Conservation (phyloP, 2,797 vertebrate genomes). For the Pyrocephalus nanus region DNA sequence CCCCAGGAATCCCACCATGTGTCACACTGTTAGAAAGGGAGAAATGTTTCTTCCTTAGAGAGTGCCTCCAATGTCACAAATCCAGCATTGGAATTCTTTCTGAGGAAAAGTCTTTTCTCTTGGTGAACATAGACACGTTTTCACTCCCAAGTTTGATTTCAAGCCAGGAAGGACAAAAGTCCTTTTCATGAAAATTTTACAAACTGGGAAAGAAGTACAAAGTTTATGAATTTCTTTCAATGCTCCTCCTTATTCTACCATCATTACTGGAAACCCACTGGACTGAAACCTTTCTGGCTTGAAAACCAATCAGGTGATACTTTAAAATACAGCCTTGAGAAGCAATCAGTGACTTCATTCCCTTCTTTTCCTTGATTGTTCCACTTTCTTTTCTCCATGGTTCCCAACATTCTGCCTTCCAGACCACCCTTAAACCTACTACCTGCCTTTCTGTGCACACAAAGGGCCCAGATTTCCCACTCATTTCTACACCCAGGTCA, state of each 20-base stretch:
- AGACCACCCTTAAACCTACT: neutral
- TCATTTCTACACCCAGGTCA: neutral
- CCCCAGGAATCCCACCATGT: neutral
- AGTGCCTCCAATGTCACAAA: neutral
- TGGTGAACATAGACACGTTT: neutral
- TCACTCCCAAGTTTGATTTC: constrained; percentile 4
- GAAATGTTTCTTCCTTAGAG: neutral
- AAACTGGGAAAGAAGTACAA: constrained; percentile 29
- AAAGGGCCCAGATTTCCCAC: neutral
- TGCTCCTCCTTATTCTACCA: constrained; percentile 21
- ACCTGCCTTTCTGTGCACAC: neutral
- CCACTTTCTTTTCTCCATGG: neutral
- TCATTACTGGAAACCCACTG: constrained; percentile 30
- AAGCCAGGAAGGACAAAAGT: constrained; percentile 32
- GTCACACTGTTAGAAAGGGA: neutral
- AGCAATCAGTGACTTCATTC: constrained; percentile 31
- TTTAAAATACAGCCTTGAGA: constrained; percentile 45
- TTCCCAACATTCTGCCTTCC: neutral
- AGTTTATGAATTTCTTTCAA: constrained; percentile 34
- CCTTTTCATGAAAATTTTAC: constrained; percentile 30
- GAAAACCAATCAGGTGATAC: constrained; percentile 22
- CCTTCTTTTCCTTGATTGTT: neutral
- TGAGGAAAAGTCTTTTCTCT: constrained; percentile 12
- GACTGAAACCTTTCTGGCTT: constrained; percentile 33
- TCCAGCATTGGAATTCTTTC: neutral